Evolutionary conservation across 2,113 vertebrate species (phyloP).

Genomic region (Otocyon megalotis): DNA sequence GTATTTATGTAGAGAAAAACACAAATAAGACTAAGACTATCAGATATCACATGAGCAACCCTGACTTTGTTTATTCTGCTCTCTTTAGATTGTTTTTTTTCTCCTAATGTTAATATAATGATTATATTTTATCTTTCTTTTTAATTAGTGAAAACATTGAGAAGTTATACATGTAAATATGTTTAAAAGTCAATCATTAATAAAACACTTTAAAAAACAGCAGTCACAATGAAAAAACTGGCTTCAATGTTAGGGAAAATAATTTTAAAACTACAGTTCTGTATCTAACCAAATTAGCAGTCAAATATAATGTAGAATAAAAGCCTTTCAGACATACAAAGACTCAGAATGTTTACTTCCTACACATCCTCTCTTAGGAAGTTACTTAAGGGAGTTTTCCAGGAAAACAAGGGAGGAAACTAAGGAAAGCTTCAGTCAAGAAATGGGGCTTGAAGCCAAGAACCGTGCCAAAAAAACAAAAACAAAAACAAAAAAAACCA

Average conservation of each 20-base stretch:
- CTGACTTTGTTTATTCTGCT: neutral
- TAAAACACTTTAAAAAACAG: slow-evolving; percentile 21
- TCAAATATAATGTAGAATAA: slow-evolving; percentile 3
- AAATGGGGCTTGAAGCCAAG: neutral
- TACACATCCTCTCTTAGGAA: neutral
- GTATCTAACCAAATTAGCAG: neutral
- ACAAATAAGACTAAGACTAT: neutral
- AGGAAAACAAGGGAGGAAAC: slow-evolving; percentile 50
- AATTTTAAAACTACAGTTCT: slow-evolving; percentile 26
- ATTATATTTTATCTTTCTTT: neutral
- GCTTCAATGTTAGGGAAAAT: neutral
- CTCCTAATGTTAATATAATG: neutral
- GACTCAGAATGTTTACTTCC: neutral
- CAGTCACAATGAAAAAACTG: neutral
- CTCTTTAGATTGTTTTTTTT: neutral
- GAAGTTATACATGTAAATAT: neutral
- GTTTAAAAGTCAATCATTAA: neutral
- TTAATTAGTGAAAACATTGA: neutral
- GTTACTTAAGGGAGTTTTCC: slow-evolving; percentile 51
- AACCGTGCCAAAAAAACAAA: neutral
- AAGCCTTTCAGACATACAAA: slow-evolving; percentile 8
- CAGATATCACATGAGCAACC: neutral
- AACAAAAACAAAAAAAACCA: neutral
- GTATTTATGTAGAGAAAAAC: neutral
- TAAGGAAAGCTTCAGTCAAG: neutral